Conservation (phyloP, 2,888 invertebrate species). For the Blomia tropicalis region DNA sequence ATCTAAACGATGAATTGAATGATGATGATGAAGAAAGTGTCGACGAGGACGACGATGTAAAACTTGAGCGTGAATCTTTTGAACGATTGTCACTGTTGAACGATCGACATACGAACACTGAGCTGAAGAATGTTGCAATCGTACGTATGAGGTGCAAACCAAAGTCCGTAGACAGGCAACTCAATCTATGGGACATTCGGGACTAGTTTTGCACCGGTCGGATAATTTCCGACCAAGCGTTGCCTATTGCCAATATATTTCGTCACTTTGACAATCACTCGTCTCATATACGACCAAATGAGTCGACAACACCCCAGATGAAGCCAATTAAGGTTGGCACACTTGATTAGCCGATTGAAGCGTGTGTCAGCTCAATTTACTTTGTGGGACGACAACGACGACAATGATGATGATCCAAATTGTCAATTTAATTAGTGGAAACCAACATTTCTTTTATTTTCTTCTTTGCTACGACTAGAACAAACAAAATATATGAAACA, state of each 20-base stretch:
- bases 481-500: too few relatives aligned
- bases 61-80: neutral
- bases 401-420: too few relatives aligned
- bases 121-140: constrained; percentile 6
- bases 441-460: too few relatives aligned
- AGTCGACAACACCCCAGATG: too few relatives aligned
- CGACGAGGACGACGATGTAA: neutral
- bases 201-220: neutral
- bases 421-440: too few relatives aligned
- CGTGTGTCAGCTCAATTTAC: too few relatives aligned
- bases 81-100: neutral
- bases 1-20: neutral
- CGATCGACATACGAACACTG: neutral
- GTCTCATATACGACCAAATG: too few relatives aligned
- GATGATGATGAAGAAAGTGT: neutral
- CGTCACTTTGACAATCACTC: too few relatives aligned
- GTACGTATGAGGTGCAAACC: constrained; percentile 7
- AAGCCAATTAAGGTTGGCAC: neutral
- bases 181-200: constrained; percentile 4
- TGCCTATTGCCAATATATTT: too few relatives aligned
- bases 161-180: constrained; percentile 8
- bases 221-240: neutral
- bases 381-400: too few relatives aligned
- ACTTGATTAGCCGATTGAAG: too few relatives aligned
- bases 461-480: too few relatives aligned